These are phyloP conservation scores for Trypoxylus dichotomus DNA, from an alignment of 1,140 invertebrate species.

Conservation along the genomic window DNA sequence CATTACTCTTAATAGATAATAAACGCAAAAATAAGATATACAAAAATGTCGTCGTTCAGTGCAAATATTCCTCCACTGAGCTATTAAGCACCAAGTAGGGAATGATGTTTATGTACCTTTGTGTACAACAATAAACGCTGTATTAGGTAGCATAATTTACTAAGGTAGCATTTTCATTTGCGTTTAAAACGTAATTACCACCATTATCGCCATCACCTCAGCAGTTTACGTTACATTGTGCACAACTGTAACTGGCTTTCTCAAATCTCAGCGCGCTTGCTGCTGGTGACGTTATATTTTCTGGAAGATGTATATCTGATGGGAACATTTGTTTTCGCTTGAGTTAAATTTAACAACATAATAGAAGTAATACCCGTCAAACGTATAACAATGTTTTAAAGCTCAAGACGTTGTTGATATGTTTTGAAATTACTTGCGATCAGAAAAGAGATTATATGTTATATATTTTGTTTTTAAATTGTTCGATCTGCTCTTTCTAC, in stretches of 20 bases:
- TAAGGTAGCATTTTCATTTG: background rate
- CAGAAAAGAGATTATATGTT: too few species aligned
- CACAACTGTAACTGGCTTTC: background rate
- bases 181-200: background rate
- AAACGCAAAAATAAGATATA: too few species aligned
- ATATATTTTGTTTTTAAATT: too few species aligned
- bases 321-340: background rate
- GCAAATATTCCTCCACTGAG: too few species aligned
- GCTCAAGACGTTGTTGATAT: too few species aligned
- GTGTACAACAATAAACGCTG: background rate
- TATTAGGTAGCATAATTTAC: background rate
- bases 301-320: background rate
- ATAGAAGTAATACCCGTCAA: too few species aligned
- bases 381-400: too few species aligned
- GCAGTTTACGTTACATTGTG: background rate
- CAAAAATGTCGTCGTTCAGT: too few species aligned
- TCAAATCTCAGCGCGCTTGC: background rate
- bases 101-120: background rate
- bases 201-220: background rate
- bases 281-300: background rate
- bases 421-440: too few species aligned
- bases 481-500: too few species aligned
- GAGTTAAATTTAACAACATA: background rate
- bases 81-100: background rate
- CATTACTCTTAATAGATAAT: too few species aligned